Evolutionary conservation across 2,113 vertebrate species (phyloP).

Genomic region (Mesitornis unicolor): DNA sequence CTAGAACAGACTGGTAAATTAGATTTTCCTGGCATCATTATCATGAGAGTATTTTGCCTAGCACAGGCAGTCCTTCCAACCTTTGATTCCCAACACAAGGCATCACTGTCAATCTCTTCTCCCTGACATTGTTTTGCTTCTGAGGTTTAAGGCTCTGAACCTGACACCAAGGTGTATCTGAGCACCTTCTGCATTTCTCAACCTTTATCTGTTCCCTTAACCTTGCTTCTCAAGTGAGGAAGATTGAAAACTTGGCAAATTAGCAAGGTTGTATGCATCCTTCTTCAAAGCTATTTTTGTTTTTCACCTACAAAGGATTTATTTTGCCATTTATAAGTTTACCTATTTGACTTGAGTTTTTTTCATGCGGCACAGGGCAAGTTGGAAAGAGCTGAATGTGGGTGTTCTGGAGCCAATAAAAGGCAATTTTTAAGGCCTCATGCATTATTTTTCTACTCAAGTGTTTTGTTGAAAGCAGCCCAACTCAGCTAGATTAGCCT

Average conservation of each 20-base stretch:
- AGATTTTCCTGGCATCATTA: constrained; percentile 13
- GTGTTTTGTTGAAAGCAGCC: background rate
- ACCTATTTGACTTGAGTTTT: background rate
- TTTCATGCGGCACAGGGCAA: background rate
- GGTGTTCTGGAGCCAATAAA: background rate
- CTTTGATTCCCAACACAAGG: background rate
- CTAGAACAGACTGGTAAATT: constrained; percentile 39
- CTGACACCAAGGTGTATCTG: background rate
- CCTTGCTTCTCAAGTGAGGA: constrained; percentile 3
- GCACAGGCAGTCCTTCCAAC: background rate
- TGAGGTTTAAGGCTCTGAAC: background rate
- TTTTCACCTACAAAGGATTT: constrained; percentile 8
- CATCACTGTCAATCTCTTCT: background rate
- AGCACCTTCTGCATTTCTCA: background rate
- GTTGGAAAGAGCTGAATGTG: background rate
- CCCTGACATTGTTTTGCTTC: background rate
- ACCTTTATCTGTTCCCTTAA: background rate
- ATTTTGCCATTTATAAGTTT: background rate
- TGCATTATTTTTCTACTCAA: background rate
- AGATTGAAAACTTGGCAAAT: constrained; percentile 46
- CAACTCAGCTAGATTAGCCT: background rate
- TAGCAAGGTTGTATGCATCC: background rate
- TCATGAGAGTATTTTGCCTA: background rate
- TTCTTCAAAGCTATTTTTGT: background rate
- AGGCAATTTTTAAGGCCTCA: background rate